Percentiles rank a stretch among this genome's conserved stretches.
Evolutionary conservation across 2,888 invertebrate species (phyloP).

Genomic region (Oxyscelio sp.): DNA sequence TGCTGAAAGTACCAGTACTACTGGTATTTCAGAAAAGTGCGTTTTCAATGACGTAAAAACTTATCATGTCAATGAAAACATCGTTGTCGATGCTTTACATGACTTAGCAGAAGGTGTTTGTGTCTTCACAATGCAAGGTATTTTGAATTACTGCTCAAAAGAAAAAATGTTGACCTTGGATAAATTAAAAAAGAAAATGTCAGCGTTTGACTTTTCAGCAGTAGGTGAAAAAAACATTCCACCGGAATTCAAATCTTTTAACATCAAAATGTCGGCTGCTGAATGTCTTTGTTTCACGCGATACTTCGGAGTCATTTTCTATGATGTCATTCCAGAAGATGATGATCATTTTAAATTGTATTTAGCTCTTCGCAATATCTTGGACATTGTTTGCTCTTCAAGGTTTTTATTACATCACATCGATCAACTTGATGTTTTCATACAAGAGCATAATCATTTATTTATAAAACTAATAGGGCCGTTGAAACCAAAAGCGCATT

Average conservation of each 20-base stretch:
- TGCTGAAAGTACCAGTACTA: conserved; percentile 4
- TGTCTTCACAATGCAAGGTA: conserved; percentile 17
- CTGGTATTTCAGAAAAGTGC: conserved; percentile 32
- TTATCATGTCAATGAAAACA: conserved; percentile 35
- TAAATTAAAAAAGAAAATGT: conserved; percentile 8
- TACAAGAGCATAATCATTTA: conserved; percentile 43
- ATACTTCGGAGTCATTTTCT: conserved; percentile 46
- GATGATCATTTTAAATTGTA: conserved; percentile 42
- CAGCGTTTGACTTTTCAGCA: conserved; percentile 22
- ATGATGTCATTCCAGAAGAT: conserved; percentile 35
- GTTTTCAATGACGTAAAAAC: conserved; percentile 48
- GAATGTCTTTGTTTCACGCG: conserved; percentile 36
- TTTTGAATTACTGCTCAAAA: neutral
- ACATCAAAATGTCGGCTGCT: conserved; percentile 47
- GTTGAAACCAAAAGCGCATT: conserved; percentile 45
- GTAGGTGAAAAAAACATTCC: conserved; percentile 12
- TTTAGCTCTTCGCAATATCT: conserved; percentile 42
- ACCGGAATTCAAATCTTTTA: conserved; percentile 7
- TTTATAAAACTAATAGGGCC: conserved; percentile 39
- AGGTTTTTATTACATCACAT: conserved; percentile 20
- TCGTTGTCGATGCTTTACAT: conserved; percentile 14
- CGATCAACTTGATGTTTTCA: conserved; percentile 24
- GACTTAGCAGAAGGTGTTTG: conserved; percentile 17
- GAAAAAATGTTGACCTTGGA: conserved; percentile 7
- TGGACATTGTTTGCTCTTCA: conserved; percentile 31